phyloP scores from a whole-genome alignment of 2,888 invertebrate species.

The Drosophila prostipennis region DNA sequence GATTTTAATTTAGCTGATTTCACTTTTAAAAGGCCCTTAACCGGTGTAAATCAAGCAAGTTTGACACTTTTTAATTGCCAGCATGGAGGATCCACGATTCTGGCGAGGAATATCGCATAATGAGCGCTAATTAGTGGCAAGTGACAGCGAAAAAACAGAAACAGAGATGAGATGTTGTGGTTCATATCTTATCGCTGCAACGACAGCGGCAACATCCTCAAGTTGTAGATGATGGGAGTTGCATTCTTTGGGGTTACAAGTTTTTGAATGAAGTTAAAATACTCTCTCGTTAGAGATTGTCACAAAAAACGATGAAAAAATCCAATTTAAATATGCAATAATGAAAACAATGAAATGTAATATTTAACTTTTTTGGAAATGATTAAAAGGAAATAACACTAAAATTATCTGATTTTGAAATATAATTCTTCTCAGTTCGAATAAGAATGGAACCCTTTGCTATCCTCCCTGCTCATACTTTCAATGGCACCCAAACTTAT shows the following conservation, averaged over 20 bases:
- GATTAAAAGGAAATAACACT: too few relatives aligned
- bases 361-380: too few relatives aligned
- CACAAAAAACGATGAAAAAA: neutral
- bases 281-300: neutral
- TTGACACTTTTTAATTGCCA: conserved; percentile 21
- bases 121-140: conserved; percentile 59
- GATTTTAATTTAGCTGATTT: conserved; percentile 31
- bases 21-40: conserved; percentile 55
- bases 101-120: conserved; percentile 23
- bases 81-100: too few relatives aligned
- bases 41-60: neutral
- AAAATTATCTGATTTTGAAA: too few relatives aligned
- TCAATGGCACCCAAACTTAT: too few relatives aligned
- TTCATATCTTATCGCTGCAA: conserved; percentile 54
- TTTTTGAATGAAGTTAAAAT: neutral
- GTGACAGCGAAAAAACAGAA: conserved; percentile 14
- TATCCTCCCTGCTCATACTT: too few relatives aligned
- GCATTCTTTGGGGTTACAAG: neutral
- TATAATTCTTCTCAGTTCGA: too few relatives aligned
- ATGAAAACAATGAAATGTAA: too few relatives aligned
- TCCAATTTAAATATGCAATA: too few relatives aligned
- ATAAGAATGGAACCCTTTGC: too few relatives aligned
- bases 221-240: neutral
- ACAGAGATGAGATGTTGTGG: conserved; percentile 34
- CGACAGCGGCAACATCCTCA: conserved; percentile 32